These are phyloP conservation scores for Odocoileus hemionus DNA, from an alignment of 2,113 vertebrate species.

Conservation along the genomic window DNA sequence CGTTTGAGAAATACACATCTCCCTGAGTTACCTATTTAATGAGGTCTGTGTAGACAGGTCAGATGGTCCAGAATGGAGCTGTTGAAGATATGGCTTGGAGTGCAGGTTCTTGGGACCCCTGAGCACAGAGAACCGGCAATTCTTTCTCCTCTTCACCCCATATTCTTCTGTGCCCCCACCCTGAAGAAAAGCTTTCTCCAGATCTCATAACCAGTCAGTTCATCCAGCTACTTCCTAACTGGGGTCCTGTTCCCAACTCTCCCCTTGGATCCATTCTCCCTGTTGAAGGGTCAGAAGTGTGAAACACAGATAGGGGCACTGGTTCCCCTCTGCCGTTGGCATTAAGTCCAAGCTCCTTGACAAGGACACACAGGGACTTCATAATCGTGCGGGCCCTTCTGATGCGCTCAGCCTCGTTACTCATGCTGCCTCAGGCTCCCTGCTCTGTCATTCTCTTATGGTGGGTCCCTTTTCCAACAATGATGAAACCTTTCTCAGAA, in stretches of 20 bases:
- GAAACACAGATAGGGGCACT: not conserved
- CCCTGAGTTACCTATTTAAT: not conserved
- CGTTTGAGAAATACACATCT: not conserved
- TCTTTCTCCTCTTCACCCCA: not conserved
- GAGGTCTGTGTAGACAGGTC: not conserved
- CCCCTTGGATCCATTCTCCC: not conserved
- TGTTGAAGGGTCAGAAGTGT: not conserved
- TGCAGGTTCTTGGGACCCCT: not conserved
- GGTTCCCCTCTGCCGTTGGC: not conserved
- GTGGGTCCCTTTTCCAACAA: not conserved
- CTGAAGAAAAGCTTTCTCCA: not conserved
- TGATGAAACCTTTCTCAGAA: not conserved
- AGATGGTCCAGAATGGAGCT: not conserved
- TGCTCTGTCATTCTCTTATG: not conserved
- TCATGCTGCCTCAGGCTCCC: not conserved
- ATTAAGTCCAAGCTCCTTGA: not conserved
- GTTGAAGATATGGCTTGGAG: not conserved
- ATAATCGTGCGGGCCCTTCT: fast-evolving
- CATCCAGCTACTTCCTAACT: not conserved
- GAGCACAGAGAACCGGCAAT: not conserved
- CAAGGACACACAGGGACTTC: not conserved
- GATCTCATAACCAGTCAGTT: not conserved
- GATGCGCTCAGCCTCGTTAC: not conserved
- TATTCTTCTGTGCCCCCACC: not conserved
- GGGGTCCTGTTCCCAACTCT: not conserved